A percentile compares a stretch with the other conserved stretches of the same genome.
Conservation (phyloP, 2,113 vertebrate species). For the Centropus bengalensis region DNA sequence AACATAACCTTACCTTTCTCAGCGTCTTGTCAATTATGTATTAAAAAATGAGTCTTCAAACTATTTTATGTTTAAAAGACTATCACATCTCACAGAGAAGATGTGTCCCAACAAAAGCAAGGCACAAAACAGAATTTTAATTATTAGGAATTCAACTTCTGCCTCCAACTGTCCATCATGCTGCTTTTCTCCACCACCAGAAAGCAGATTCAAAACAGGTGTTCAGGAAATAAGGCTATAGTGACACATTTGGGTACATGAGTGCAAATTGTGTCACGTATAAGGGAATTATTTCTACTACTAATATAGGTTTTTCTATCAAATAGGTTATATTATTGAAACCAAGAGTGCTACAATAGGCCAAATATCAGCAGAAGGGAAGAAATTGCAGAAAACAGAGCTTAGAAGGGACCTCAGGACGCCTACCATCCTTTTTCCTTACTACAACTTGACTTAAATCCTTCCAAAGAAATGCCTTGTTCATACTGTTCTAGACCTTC, state of each 20-base stretch:
- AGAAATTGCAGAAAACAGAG: not conserved
- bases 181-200: not conserved
- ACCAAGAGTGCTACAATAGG: not conserved
- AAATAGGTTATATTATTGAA: not conserved
- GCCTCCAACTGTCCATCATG: not conserved
- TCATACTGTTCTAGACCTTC: not conserved
- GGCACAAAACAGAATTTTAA: not conserved
- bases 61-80: not conserved
- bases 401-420: not conserved
- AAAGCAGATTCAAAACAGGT: not conserved
- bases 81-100: not conserved
- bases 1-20: not conserved
- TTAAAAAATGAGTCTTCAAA: not conserved
- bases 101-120: not conserved
- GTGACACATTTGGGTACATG: not conserved
- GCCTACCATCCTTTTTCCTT: not conserved
- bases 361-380: not conserved
- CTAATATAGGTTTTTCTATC: not conserved
- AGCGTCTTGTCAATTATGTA: not conserved
- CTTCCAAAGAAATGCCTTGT: not conserved
- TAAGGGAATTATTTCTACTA: not conserved
- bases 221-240: not conserved
- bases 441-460: not conserved
- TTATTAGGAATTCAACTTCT: not conserved
- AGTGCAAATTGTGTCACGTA: not conserved